A percentile compares a stretch with the other conserved stretches of the same genome.
phyloP scores from a whole-genome alignment of 64 coral and sea anemone species.

The Pocillopora damicornis region DNA sequence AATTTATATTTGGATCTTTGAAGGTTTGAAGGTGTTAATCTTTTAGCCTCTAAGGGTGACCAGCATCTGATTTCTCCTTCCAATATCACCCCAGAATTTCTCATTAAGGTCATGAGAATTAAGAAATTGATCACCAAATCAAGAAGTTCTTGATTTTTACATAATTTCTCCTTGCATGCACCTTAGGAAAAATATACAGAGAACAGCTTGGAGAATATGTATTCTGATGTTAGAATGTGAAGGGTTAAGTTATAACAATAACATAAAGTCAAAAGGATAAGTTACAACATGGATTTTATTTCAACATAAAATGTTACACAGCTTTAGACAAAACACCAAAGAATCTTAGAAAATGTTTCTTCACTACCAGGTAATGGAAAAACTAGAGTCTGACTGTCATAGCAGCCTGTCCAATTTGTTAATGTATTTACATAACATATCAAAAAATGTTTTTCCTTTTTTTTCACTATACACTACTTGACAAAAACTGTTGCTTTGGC shows the following conservation, averaged over 20 bases:
- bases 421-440: background rate
- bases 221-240: background rate
- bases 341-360: background rate
- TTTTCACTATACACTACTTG: background rate
- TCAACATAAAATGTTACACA: conserved; percentile 6
- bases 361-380: conserved; percentile 20
- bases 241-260: background rate
- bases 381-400: background rate
- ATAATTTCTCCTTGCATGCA: too few species aligned
- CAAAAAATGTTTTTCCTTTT: background rate
- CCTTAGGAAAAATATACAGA: too few species aligned
- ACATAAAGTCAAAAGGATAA: background rate
- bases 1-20: too few species aligned
- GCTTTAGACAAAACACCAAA: background rate
- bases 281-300: background rate
- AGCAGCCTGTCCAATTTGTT: conserved; percentile 2
- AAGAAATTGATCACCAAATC: too few species aligned
- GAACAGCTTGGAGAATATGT: background rate
- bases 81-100: too few species aligned
- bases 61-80: too few species aligned
- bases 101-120: too few species aligned
- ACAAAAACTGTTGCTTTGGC: background rate
- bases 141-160: too few species aligned
- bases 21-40: too few species aligned
- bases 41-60: too few species aligned